phyloP scores from a whole-genome alignment of 2,113 vertebrate species.

The Callithrix jacchus region DNA sequence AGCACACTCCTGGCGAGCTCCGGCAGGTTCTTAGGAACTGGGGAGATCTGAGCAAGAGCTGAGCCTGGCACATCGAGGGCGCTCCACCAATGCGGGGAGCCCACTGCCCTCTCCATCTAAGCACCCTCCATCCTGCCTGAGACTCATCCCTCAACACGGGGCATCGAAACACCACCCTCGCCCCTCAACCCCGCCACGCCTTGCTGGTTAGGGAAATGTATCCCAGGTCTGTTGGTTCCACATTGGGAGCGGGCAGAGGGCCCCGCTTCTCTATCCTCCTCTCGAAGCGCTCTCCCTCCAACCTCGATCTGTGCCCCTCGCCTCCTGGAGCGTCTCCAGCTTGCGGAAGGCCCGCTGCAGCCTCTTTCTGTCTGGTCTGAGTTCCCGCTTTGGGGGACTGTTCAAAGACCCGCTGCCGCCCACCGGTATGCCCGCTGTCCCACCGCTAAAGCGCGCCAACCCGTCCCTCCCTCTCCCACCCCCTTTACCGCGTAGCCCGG shows the following conservation, averaged over 20 bases:
- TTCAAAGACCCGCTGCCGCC: not conserved
- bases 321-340: constrained; percentile 67
- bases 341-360: constrained; percentile 61
- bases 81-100: not conserved
- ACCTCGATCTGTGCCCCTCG: not conserved
- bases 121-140: not conserved
- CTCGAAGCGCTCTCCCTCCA: not conserved
- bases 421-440: not conserved
- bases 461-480: not conserved
- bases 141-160: not conserved
- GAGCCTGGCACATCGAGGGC: not conserved
- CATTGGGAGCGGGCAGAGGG: not conserved
- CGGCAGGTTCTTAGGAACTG: not conserved
- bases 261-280: not conserved
- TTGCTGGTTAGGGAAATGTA: not conserved
- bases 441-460: not conserved
- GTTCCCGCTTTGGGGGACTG: not conserved
- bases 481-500: not conserved
- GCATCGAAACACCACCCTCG: not conserved
- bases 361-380: constrained; percentile 7
- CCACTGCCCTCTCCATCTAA: not conserved
- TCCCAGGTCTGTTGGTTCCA: not conserved
- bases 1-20: not conserved
- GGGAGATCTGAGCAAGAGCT: not conserved
- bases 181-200: too few species aligned